Percentiles rank a stretch among this genome's conserved stretches.
Conservation (phyloP, 2,888 invertebrate species). For the Phrixothrix hirtus region DNA sequence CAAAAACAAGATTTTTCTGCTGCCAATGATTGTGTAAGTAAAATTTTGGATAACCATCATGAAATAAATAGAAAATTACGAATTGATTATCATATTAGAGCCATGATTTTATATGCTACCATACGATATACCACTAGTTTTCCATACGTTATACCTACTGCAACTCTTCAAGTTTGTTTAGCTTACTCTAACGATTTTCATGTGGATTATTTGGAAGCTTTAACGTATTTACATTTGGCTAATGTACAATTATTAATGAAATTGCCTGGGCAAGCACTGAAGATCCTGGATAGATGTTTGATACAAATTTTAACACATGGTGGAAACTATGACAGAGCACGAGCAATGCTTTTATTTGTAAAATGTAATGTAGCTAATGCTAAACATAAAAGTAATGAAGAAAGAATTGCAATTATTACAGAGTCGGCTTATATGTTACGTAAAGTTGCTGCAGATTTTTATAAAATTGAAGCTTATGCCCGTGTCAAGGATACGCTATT, state of each 20-base stretch:
- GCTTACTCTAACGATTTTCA: slow-evolving; percentile 74
- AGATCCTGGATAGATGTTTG: slow-evolving; percentile 63
- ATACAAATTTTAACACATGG: slow-evolving; percentile 79
- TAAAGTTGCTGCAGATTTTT: slow-evolving; percentile 70
- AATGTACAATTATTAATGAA: slow-evolving; percentile 76
- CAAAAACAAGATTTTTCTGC: slow-evolving; percentile 58
- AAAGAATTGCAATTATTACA: slow-evolving; percentile 59
- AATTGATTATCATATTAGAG: slow-evolving; percentile 64
- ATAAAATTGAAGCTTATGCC: slow-evolving; percentile 74
- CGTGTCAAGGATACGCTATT: slow-evolving; percentile 75
- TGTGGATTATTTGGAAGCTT: slow-evolving; percentile 74
- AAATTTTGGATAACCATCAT: slow-evolving; percentile 60
- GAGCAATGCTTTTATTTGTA: slow-evolving; percentile 74
- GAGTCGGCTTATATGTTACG: slow-evolving; percentile 66
- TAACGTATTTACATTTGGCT: slow-evolving; percentile 78
- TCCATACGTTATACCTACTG: slow-evolving; percentile 62
- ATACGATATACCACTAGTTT: slow-evolving; percentile 61
- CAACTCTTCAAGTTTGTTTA: slow-evolving; percentile 70
- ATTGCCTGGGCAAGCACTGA: slow-evolving; percentile 75
- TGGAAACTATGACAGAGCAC: slow-evolving; percentile 77
- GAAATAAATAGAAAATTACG: slow-evolving; percentile 61
- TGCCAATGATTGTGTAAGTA: slow-evolving; percentile 55
- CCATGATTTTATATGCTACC: slow-evolving; percentile 70
- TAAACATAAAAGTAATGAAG: slow-evolving; percentile 54
- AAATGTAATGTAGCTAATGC: slow-evolving; percentile 77